These are phyloP conservation scores for Dendroctonus valens DNA, from an alignment of 1,140 invertebrate genomes.

Conservation along the genomic window DNA sequence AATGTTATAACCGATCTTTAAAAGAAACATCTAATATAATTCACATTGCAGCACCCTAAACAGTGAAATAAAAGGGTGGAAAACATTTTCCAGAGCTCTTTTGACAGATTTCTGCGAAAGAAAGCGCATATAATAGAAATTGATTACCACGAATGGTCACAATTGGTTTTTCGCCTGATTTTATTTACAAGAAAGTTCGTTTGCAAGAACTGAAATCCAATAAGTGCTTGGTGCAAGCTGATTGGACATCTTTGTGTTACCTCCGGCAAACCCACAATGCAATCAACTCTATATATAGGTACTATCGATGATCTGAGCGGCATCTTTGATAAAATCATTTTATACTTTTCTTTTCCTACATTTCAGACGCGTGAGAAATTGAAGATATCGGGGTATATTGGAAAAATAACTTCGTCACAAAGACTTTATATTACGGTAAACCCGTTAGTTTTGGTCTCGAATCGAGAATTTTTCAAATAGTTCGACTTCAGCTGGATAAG, in stretches of 20 bases:
- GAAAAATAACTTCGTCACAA: conserved; percentile 25
- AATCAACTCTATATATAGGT: conserved; percentile 46
- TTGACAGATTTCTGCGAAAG: background rate
- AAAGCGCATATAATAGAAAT: conserved; percentile 10
- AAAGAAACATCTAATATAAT: too few relatives aligned
- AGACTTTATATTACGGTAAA: conserved; percentile 13
- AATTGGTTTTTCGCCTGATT: conserved; percentile 40
- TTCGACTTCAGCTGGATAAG: conserved; percentile 8
- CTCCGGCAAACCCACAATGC: conserved; percentile 45
- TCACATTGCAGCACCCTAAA: too few relatives aligned
- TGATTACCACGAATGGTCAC: conserved; percentile 18
- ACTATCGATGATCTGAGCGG: conserved; percentile 37
- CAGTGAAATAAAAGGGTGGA: too few relatives aligned
- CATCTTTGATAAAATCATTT: conserved; percentile 42
- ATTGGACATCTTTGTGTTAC: conserved; percentile 50
- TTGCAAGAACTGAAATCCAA: conserved; percentile 46
- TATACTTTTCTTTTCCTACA: conserved; percentile 28
- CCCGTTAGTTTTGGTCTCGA: conserved; percentile 10
- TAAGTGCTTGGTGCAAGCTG: conserved; percentile 46
- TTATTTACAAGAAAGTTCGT: conserved; percentile 40
- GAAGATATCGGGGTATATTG: conserved; percentile 19
- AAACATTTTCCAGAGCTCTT: background rate
- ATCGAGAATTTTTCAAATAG: conserved; percentile 13
- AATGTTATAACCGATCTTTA: too few relatives aligned
- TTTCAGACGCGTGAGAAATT: conserved; percentile 31